Conservation (phyloP, 35 echinoderm and acorn worm genomes). For the Heliocidaris erythrogramma region DNA sequence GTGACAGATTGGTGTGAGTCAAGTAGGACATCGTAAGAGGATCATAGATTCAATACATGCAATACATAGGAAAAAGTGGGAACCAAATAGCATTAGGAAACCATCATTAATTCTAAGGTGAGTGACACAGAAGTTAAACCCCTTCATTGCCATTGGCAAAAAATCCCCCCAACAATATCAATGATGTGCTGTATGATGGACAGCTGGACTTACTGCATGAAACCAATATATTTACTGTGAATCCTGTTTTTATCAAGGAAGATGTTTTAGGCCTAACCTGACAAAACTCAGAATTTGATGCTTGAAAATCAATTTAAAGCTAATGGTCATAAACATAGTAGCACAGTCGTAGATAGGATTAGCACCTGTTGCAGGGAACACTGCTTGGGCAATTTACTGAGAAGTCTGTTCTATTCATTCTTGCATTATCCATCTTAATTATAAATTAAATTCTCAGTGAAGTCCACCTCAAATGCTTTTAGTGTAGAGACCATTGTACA, state of each 20-base stretch:
- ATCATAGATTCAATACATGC: conserved; percentile 85
- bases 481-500: neutral
- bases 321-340: no score
- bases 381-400: no score
- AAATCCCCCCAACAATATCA: neutral
- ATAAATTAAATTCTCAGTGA: neutral
- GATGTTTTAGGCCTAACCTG: no score
- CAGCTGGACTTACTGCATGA: neutral
- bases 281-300: no score
- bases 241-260: no score
- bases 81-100: conserved; percentile 75
- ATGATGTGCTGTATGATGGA: neutral
- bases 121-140: neutral
- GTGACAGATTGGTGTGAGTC: conserved; percentile 72
- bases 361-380: no score
- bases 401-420: no score
- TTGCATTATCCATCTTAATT: neutral
- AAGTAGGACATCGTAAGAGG: conserved; percentile 73
- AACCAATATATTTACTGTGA: neutral
- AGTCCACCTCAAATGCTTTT: neutral
- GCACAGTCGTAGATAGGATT: no score
- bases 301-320: no score
- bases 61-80: conserved; percentile 91
- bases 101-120: conserved; percentile 71
- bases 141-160: neutral